Percentiles rank a stretch among this genome's conserved stretches.
These are phyloP conservation scores for Tangara arthus DNA, from an alignment of 2,797 vertebrate genomes.

Conservation along the genomic window DNA sequence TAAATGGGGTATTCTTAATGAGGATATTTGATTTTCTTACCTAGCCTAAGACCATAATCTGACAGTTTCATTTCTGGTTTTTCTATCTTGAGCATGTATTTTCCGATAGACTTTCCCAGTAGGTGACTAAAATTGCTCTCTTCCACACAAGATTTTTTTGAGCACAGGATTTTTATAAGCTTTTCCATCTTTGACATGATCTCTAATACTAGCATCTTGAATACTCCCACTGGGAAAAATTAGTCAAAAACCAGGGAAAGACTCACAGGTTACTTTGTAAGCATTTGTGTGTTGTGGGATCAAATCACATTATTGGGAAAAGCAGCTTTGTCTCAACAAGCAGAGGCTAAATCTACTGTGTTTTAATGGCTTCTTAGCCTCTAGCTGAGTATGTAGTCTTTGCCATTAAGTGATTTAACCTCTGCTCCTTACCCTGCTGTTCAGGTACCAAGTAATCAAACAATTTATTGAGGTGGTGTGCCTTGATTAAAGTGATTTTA, in stretches of 20 bases:
- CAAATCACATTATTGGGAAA: neutral
- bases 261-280: neutral
- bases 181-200: neutral
- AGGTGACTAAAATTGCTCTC: neutral
- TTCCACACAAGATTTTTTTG: neutral
- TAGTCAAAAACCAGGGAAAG: neutral
- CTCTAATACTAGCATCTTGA: neutral
- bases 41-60: neutral
- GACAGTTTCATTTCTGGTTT: neutral
- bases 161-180: neutral
- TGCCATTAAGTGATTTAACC: neutral
- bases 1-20: neutral
- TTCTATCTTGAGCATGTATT: neutral
- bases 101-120: neutral
- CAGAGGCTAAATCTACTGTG: neutral
- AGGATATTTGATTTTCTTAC: neutral
- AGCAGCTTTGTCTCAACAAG: neutral
- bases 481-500: neutral
- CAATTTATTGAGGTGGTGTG: neutral
- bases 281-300: neutral
- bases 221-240: neutral
- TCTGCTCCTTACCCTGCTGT: neutral
- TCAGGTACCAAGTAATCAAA: neutral
- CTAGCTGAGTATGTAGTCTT: neutral
- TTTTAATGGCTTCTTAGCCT: neutral